These are phyloP conservation scores for Zelostemma sp. DNA, from an alignment of 1,140 invertebrate genomes.

Conservation along the genomic window DNA sequence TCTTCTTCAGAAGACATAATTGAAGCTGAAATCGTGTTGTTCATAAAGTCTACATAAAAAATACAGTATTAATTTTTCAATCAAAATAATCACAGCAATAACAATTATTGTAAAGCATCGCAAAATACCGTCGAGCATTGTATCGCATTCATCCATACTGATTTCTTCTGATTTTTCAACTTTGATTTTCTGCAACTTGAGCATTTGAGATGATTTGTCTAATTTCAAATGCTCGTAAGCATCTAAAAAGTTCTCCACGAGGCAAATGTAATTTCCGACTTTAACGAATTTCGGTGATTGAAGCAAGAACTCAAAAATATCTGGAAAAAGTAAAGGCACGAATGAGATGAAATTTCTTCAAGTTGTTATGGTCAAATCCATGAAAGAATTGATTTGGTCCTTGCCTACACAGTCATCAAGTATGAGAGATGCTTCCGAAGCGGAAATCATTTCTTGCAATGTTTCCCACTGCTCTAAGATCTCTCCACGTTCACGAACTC, in stretches of 20 bases:
- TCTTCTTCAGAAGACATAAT: no score
- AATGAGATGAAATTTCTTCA: slow-evolving; percentile 1
- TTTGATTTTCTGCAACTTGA: slow-evolving; percentile 7
- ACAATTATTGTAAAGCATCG: no score
- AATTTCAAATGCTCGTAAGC: slow-evolving; percentile 17
- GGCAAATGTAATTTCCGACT: slow-evolving; percentile 32
- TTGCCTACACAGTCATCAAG: background rate
- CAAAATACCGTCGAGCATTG: no score
- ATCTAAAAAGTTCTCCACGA: slow-evolving; percentile 18
- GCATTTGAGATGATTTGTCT: no score
- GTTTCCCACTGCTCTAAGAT: background rate
- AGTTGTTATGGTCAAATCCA: no score
- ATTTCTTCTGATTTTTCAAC: background rate
- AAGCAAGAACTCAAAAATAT: slow-evolving; percentile 43
- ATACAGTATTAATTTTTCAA: no score
- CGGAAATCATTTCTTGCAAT: background rate
- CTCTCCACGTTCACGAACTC: no score
- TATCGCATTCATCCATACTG: no score
- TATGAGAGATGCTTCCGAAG: background rate
- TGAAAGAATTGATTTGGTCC: background rate
- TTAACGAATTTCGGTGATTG: slow-evolving; percentile 32
- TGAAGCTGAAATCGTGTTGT: no score
- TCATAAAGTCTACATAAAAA: no score
- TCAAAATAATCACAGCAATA: no score
- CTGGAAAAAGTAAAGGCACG: slow-evolving; percentile 17